phyloP scores from a whole-genome alignment of 2,797 vertebrate genomes.

The Karalla daura region DNA sequence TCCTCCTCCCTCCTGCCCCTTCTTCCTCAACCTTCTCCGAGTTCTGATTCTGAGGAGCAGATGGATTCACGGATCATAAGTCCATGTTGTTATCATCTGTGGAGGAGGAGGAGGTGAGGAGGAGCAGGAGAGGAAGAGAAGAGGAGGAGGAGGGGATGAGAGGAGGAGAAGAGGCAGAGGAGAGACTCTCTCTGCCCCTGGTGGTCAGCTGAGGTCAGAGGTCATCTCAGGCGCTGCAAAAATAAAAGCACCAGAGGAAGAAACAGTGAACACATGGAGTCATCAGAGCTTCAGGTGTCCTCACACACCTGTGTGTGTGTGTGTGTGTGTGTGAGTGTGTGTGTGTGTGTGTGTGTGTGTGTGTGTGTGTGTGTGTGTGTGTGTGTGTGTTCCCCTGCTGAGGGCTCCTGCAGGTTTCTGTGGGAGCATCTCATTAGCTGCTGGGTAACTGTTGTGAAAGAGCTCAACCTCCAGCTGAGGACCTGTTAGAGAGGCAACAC shows the following conservation, averaged over 20 bases:
- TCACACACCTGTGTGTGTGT: not conserved
- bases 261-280: not conserved
- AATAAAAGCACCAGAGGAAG: not conserved
- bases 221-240: too few species aligned
- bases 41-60: too few species aligned
- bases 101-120: too few species aligned
- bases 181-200: too few species aligned
- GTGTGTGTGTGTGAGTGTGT: not conserved
- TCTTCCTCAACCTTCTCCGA: too few species aligned
- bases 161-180: not conserved
- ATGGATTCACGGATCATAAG: too few species aligned
- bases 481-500: too few species aligned
- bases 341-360: not conserved
- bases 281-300: too few species aligned
- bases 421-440: constrained; percentile 41
- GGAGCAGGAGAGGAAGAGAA: not conserved
- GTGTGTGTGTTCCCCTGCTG: constrained; percentile 17
- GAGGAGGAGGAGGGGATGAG: not conserved
- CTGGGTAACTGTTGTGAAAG: constrained; percentile 36
- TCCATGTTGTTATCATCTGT: too few species aligned
- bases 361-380: constrained; percentile 9
- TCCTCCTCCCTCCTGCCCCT: too few species aligned
- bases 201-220: too few species aligned
- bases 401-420: constrained; percentile 24
- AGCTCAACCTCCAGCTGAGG: constrained; percentile 16